Evolutionary conservation across 1,140 invertebrate genomes (phyloP).

Genomic region (Ylistrum balloti): DNA sequence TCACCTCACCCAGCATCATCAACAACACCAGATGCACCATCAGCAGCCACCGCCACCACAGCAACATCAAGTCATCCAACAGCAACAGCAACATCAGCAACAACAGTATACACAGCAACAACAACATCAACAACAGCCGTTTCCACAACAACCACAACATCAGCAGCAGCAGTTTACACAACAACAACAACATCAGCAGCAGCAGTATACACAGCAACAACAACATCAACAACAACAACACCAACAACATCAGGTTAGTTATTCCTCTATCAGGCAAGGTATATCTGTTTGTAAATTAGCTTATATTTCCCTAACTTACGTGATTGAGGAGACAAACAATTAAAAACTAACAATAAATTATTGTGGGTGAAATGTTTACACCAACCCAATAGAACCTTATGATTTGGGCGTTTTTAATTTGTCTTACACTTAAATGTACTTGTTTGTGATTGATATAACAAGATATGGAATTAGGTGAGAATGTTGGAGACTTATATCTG

Average conservation of each 20-base stretch:
- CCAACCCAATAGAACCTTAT: too few relatives aligned
- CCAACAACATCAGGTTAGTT: conserved; percentile 42
- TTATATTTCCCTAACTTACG: too few relatives aligned
- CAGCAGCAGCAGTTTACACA: conserved; percentile 67
- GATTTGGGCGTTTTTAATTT: too few relatives aligned
- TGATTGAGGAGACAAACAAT: too few relatives aligned
- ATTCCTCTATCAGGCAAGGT: too few relatives aligned
- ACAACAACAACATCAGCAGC: conserved; percentile 68
- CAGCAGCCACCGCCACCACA: not conserved
- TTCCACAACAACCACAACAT: conserved; percentile 66
- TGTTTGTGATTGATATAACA: too few relatives aligned
- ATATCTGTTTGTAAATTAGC: too few relatives aligned
- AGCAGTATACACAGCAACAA: conserved; percentile 64
- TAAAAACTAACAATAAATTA: too few relatives aligned
- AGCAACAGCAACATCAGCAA: conserved; percentile 57
- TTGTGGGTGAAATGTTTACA: too few relatives aligned
- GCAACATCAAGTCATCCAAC: conserved; percentile 28
- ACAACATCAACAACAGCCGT: conserved; percentile 59
- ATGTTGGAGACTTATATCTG: too few relatives aligned
- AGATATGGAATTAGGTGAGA: too few relatives aligned
- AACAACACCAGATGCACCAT: not conserved
- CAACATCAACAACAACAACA: conserved; percentile 64
- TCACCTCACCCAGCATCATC: not conserved
- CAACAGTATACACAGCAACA: conserved; percentile 63
- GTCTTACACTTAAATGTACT: too few relatives aligned